These are phyloP conservation scores for Desmophyllum pertusum DNA, from an alignment of 92 coral and sea anemone genomes.

Conservation along the genomic window DNA sequence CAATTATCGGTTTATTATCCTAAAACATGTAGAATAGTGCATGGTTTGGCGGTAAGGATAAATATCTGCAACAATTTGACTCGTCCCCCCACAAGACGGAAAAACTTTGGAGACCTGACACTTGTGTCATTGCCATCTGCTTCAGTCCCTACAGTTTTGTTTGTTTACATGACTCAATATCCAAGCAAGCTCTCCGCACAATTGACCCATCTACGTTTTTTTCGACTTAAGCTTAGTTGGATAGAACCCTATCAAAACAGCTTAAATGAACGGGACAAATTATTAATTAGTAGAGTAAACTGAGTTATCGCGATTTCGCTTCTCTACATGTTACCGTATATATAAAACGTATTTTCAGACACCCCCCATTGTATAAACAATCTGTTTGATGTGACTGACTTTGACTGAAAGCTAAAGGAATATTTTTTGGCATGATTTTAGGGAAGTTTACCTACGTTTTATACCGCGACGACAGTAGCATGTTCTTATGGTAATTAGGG, in stretches of 20 bases:
- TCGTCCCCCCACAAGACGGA: not conserved
- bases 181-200: conserved; percentile 8
- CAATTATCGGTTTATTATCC: not conserved
- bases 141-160: not conserved
- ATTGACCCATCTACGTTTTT: not conserved
- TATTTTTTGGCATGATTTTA: not conserved
- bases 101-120: not conserved
- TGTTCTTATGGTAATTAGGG: too few relatives aligned
- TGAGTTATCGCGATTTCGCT: not conserved
- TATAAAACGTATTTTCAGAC: not conserved
- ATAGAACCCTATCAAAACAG: not conserved
- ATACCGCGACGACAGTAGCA: not conserved
- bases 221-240: not conserved
- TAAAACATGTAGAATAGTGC: not conserved
- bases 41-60: not conserved
- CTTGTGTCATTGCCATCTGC: not conserved
- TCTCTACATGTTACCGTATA: too few relatives aligned
- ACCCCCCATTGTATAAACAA: not conserved
- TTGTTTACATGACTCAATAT: conserved; percentile 36
- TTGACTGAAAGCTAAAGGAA: not conserved
- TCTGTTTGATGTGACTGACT: not conserved
- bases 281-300: not conserved
- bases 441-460: not conserved
- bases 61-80: not conserved
- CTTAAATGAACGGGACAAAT: not conserved